Conservation (phyloP, 2,888 invertebrate species). For the Merodon equestris region DNA sequence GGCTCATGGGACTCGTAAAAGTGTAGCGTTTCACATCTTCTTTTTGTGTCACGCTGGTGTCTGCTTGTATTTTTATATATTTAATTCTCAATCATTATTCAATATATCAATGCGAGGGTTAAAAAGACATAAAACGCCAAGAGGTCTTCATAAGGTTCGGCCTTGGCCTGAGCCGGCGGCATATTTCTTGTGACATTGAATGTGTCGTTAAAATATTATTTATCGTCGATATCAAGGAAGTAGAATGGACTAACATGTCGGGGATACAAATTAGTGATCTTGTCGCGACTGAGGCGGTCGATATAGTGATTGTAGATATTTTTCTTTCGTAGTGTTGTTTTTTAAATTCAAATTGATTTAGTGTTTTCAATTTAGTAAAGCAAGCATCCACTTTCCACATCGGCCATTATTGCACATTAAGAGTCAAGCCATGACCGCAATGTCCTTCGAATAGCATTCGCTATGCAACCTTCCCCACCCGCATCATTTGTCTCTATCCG, state of each 20-base stretch:
- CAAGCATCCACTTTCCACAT: slow-evolving; percentile 39
- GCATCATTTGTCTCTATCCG: slow-evolving; percentile 42
- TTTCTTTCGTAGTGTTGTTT: slow-evolving; percentile 15
- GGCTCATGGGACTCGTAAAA: background rate
- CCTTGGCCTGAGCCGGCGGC: background rate
- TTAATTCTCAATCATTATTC: slow-evolving; percentile 31
- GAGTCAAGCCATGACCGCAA: slow-evolving; percentile 53
- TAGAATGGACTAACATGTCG: slow-evolving; percentile 13
- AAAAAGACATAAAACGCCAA: slow-evolving; percentile 39
- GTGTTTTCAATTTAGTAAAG: slow-evolving; percentile 43
- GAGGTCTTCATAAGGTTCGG: slow-evolving; percentile 35
- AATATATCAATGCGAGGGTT: slow-evolving; percentile 37
- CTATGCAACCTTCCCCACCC: background rate
- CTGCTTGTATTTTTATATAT: slow-evolving; percentile 25
- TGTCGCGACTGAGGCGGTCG: slow-evolving; percentile 18
- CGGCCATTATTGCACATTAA: slow-evolving; percentile 59
- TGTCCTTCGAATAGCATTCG: slow-evolving; percentile 46
- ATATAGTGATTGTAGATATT: slow-evolving; percentile 21
- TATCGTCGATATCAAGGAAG: slow-evolving; percentile 10
- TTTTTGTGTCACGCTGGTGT: background rate
- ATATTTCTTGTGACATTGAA: background rate
- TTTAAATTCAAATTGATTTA: slow-evolving; percentile 18
- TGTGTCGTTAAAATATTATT: slow-evolving; percentile 42
- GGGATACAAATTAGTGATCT: slow-evolving; percentile 7
- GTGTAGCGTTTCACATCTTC: slow-evolving; percentile 27